A percentile compares a stretch with the other conserved stretches of the same genome.
phyloP scores from a whole-genome alignment of 2,888 invertebrate genomes.

The Mesorhabditis belari region DNA sequence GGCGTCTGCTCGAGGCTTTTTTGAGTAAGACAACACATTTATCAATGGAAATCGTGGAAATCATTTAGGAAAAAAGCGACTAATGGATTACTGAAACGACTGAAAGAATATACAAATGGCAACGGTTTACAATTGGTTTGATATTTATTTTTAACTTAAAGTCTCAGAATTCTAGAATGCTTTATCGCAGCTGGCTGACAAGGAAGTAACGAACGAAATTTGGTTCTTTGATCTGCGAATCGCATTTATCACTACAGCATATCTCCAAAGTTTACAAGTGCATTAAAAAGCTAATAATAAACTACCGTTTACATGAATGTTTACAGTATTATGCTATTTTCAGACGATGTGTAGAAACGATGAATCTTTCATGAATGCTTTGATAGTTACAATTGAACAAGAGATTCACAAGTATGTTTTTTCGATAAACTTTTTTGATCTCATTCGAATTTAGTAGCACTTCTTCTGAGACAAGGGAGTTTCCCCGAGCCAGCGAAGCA shows the following conservation, averaged over 20 bases:
- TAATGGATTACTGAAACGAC: not conserved
- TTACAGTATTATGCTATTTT: too few relatives aligned
- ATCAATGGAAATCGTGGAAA: not conserved
- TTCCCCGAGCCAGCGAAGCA: slow-evolving; percentile 18
- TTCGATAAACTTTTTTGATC: too few relatives aligned
- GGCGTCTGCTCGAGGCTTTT: not conserved
- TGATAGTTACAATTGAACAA: too few relatives aligned
- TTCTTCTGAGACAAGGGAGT: too few relatives aligned
- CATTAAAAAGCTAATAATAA: not conserved
- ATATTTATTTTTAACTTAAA: not conserved
- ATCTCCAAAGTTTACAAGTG: not conserved
- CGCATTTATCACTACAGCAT: not conserved
- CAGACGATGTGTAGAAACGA: too few relatives aligned
- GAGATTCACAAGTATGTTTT: too few relatives aligned
- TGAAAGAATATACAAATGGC: not conserved
- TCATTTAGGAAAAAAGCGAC: not conserved
- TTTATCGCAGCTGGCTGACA: not conserved
- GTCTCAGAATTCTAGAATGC: not conserved
- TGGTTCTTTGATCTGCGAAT: not conserved
- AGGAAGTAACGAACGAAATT: not conserved
- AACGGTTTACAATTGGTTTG: not conserved
- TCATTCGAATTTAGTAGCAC: too few relatives aligned
- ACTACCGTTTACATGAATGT: too few relatives aligned
- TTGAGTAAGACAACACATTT: not conserved
- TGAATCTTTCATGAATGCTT: too few relatives aligned